phyloP scores from a whole-genome alignment of 2,113 vertebrate genomes.

The Perognathus longimembris region DNA sequence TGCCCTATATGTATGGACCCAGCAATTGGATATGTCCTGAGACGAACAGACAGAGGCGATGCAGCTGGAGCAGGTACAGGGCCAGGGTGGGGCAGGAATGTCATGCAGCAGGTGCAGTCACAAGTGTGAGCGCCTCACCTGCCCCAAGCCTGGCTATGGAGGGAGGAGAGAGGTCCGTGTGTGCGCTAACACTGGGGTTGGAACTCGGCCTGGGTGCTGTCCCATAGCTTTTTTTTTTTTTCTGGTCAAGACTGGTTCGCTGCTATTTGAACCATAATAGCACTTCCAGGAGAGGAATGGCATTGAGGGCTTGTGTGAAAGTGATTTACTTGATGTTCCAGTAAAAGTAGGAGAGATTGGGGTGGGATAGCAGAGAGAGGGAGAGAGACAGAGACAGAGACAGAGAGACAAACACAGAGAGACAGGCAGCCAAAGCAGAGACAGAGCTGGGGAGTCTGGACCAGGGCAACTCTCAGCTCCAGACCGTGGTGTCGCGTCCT shows the following conservation, averaged over 20 bases:
- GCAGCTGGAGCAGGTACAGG: background rate
- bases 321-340: background rate
- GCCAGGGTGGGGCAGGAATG: rapidly evolving
- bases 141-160: background rate
- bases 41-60: no score
- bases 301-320: background rate
- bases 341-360: background rate
- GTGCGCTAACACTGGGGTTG: no score
- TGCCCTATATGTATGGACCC: background rate
- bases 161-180: no score
- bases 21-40: no score
- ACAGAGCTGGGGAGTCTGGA: no score
- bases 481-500: background rate
- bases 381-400: background rate
- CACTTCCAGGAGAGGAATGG: background rate
- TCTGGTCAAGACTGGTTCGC: no score
- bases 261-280: no score
- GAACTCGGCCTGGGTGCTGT: no score
- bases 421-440: no score
- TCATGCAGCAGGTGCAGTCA: background rate
- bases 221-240: no score
- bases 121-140: background rate
- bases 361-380: background rate
- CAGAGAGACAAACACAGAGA: no score
- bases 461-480: background rate